phyloP scores from a whole-genome alignment of 2,888 invertebrate species.

The Scaptomyza parva region DNA sequence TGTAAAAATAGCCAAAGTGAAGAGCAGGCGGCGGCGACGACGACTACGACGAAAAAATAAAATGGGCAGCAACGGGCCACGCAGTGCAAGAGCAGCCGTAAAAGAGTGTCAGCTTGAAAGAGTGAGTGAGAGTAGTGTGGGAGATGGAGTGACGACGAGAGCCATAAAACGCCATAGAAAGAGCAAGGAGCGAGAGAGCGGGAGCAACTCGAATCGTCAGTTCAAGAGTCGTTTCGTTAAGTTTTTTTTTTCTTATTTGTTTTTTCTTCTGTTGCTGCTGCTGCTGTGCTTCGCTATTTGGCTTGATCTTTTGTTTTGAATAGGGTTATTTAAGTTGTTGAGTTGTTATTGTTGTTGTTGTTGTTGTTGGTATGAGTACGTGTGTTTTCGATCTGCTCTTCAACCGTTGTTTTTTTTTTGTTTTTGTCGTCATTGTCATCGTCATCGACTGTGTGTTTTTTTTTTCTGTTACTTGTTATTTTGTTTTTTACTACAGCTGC shows the following conservation, averaged over 20 bases:
- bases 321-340: slow-evolving; percentile 47
- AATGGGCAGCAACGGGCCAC: slow-evolving; percentile 51
- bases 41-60: no score
- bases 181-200: slow-evolving; percentile 13
- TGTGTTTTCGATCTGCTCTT: slow-evolving; percentile 49
- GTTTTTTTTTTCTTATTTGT: slow-evolving; percentile 32
- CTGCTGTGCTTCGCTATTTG: slow-evolving; percentile 48
- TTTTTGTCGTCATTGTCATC: slow-evolving; percentile 47
- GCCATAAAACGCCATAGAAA: not conserved
- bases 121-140: slow-evolving; percentile 40
- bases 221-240: slow-evolving; percentile 49
- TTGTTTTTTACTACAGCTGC: slow-evolving; percentile 63
- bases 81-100: slow-evolving; percentile 38
- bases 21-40: slow-evolving; percentile 41
- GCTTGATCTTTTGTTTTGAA: slow-evolving; percentile 76
- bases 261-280: slow-evolving; percentile 37
- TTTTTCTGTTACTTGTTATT: no score
- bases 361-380: slow-evolving; percentile 43
- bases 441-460: slow-evolving; percentile 12
- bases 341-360: slow-evolving; percentile 41
- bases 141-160: slow-evolving; percentile 39
- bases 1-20: slow-evolving; percentile 70
- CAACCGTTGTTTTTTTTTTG: slow-evolving; percentile 46
- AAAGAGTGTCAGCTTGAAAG: slow-evolving; percentile 34
- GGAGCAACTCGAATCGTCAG: slow-evolving; percentile 26